A percentile compares a stretch with the other conserved stretches of the same genome.
Evolutionary conservation across 2,113 vertebrate genomes (phyloP).

Genomic region (Austrofundulus limnaeus): DNA sequence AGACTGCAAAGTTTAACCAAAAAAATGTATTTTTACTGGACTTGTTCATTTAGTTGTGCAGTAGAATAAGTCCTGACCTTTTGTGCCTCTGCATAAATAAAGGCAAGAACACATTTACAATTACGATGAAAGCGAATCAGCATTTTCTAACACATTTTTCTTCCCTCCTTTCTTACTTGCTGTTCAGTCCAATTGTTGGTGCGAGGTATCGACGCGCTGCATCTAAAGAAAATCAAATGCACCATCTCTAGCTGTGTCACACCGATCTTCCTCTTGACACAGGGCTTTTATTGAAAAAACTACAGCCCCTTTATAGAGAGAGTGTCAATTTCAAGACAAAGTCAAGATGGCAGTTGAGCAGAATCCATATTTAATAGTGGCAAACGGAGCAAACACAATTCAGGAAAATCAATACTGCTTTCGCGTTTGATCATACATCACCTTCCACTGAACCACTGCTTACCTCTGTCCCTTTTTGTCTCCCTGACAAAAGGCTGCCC

Average conservation of each 20-base stretch:
- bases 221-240: slow-evolving; percentile 52
- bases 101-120: too few relatives aligned
- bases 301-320: slow-evolving; percentile 70
- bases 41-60: too few relatives aligned
- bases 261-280: slow-evolving; percentile 59
- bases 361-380: slow-evolving; percentile 80
- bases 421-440: slow-evolving; percentile 76
- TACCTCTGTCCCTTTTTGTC: slow-evolving; percentile 59
- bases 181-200: slow-evolving; percentile 23
- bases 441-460: slow-evolving; percentile 58
- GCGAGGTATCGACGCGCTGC: slow-evolving; percentile 34
- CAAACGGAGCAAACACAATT: slow-evolving; percentile 78
- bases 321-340: slow-evolving; percentile 74
- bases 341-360: slow-evolving; percentile 62
- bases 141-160: neutral
- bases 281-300: slow-evolving; percentile 65
- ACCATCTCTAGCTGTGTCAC: slow-evolving; percentile 37
- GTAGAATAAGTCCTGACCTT: too few relatives aligned
- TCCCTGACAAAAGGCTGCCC: slow-evolving; percentile 26
- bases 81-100: too few relatives aligned
- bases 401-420: slow-evolving; percentile 77
- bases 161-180: neutral
- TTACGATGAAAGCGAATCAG: neutral
- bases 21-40: too few relatives aligned
- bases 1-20: too few relatives aligned